These are phyloP conservation scores for Eremophila alpestris DNA, from an alignment of 2,797 vertebrate species.

Conservation along the genomic window DNA sequence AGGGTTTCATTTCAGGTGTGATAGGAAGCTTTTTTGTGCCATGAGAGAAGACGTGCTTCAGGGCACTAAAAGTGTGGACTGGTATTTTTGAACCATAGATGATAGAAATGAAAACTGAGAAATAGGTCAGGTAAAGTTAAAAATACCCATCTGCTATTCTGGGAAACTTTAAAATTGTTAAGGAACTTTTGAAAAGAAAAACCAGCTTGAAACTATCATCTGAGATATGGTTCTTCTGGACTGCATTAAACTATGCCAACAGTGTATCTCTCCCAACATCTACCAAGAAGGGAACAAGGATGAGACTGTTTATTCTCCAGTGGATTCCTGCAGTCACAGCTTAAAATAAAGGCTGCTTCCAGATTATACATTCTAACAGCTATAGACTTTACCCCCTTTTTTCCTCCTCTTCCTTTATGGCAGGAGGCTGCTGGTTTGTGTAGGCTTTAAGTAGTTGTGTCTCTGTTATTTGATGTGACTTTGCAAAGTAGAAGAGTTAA, in stretches of 20 bases:
- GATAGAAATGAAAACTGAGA: neutral
- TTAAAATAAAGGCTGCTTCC: neutral
- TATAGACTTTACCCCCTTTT: neutral
- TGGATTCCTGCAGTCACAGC: neutral
- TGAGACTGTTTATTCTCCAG: neutral
- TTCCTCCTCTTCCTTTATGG: neutral
- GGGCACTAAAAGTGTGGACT: neutral
- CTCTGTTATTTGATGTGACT: neutral
- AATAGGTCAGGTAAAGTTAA: neutral
- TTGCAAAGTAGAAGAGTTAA: neutral
- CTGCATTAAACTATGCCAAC: neutral
- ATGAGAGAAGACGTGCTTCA: neutral
- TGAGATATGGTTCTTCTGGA: neutral
- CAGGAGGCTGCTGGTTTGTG: neutral
- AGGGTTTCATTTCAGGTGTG: neutral
- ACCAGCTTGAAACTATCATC: neutral
- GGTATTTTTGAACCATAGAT: neutral
- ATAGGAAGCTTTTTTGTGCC: neutral
- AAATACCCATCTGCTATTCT: neutral
- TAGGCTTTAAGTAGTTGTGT: neutral
- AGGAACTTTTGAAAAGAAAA: neutral
- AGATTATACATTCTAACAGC: neutral
- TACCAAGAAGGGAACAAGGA: neutral
- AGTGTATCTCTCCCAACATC: neutral
- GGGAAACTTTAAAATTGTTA: neutral